These are phyloP conservation scores for Chaetops frenatus DNA, from an alignment of 2,113 vertebrate genomes.

Conservation along the genomic window DNA sequence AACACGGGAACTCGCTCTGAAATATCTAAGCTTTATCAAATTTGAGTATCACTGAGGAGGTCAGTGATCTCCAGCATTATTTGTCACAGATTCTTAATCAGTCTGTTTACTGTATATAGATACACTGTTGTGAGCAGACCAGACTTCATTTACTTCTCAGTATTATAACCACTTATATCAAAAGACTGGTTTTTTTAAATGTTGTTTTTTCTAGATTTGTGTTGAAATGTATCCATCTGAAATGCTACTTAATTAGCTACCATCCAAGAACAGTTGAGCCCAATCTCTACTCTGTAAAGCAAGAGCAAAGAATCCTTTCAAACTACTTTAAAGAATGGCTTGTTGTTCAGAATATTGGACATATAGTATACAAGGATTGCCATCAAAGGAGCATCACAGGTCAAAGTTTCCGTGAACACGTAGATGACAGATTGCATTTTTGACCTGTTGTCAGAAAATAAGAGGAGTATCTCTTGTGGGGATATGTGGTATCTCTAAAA, in stretches of 20 bases:
- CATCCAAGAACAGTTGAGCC: neutral
- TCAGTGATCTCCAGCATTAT: neutral
- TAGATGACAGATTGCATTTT: neutral
- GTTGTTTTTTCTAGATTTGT: neutral
- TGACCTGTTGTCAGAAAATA: neutral
- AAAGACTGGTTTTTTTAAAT: neutral
- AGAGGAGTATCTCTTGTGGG: neutral
- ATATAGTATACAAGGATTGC: neutral
- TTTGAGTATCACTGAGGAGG: neutral
- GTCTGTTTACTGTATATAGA: neutral
- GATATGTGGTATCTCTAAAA: neutral
- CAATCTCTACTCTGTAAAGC: neutral
- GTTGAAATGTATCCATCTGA: neutral
- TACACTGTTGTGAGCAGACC: neutral
- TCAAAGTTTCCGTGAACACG: neutral
- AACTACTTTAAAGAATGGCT: neutral
- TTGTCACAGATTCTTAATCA: constrained; percentile 4
- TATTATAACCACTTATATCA: neutral
- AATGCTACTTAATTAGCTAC: neutral
- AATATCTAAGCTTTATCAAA: neutral
- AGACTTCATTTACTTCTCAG: neutral
- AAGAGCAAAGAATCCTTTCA: neutral
- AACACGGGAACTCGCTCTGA: neutral
- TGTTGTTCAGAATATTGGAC: neutral
- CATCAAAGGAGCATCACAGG: neutral